A percentile compares a stretch with the other conserved stretches of the same genome.
Conservation (phyloP, 2,113 vertebrate genomes). For the Opisthocomus hoazin region DNA sequence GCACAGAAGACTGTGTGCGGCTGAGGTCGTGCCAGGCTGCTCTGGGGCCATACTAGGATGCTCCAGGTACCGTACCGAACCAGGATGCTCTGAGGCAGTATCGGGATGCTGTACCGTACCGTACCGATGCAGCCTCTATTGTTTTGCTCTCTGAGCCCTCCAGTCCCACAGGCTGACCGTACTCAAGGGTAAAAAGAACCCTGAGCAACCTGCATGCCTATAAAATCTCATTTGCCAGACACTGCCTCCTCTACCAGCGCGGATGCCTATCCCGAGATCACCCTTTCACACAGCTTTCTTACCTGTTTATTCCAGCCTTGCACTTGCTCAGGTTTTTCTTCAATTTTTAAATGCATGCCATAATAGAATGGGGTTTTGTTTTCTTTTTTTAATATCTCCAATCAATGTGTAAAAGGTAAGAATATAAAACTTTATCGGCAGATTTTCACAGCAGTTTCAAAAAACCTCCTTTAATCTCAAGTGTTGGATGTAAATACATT, state of each 20-base stretch:
- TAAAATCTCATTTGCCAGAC: background rate
- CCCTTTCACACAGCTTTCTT: background rate
- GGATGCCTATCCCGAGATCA: background rate
- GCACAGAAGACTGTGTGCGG: background rate
- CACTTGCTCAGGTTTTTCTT: background rate
- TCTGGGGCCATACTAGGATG: background rate
- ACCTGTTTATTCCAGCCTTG: background rate
- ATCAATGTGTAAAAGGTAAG: background rate
- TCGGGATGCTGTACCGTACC: too few species aligned
- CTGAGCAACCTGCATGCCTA: background rate
- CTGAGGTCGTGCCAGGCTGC: background rate
- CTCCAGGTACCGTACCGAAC: too few species aligned
- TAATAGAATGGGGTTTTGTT: background rate
- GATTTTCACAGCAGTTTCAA: background rate
- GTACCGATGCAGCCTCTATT: background rate
- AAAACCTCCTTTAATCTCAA: background rate
- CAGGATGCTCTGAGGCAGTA: background rate
- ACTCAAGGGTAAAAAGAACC: background rate
- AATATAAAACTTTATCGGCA: background rate
- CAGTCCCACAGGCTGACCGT: background rate
- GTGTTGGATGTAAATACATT: background rate
- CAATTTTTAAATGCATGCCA: background rate
- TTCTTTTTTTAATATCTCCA: background rate
- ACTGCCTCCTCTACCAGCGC: background rate
- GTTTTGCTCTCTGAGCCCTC: background rate